These are phyloP conservation scores for Xiphorhynchus erythropygius DNA, from an alignment of 2,797 vertebrate species.

Conservation along the genomic window DNA sequence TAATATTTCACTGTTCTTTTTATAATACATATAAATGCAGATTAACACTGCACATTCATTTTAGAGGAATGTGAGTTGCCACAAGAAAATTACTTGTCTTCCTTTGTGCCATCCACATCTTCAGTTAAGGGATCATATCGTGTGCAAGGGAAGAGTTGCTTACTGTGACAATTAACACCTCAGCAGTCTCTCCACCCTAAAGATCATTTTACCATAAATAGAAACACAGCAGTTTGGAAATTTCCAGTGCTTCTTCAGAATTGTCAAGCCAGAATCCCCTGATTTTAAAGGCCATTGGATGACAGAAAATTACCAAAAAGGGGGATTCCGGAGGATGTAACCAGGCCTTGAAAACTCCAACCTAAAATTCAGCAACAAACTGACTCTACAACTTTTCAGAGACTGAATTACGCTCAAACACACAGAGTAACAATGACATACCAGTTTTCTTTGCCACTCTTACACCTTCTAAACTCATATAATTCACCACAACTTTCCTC, in stretches of 20 bases:
- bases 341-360: neutral
- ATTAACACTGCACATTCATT: neutral
- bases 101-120: neutral
- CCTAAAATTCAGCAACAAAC: neutral
- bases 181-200: neutral
- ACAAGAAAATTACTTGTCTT: neutral
- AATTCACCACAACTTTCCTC: neutral
- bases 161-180: neutral
- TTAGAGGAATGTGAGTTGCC: neutral
- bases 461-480: neutral
- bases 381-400: neutral
- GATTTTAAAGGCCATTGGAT: neutral
- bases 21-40: neutral
- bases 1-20: neutral
- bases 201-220: neutral
- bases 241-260: neutral
- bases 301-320: neutral
- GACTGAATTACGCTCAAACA: neutral
- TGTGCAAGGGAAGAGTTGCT: neutral
- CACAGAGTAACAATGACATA: neutral
- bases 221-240: neutral
- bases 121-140: neutral
- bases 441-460: neutral
- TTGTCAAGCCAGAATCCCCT: neutral
- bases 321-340: neutral